Conservation (phyloP, 2,113 vertebrate species). For the Macroglossus sobrinus region DNA sequence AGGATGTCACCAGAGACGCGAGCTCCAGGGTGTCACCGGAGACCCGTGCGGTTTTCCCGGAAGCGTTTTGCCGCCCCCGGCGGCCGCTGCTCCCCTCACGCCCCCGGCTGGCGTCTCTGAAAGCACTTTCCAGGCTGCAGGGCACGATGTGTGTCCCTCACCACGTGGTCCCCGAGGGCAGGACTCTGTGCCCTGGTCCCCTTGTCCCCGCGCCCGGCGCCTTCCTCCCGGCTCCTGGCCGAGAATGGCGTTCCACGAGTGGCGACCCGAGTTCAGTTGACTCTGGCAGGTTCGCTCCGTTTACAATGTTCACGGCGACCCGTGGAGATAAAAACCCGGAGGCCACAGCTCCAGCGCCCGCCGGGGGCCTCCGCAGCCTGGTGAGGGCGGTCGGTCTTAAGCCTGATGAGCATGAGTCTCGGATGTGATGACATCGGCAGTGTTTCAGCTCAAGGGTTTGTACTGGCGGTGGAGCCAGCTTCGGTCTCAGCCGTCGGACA, state of each 20-base stretch:
- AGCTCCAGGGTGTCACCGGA: not conserved
- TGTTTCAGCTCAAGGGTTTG: not conserved
- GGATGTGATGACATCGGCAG: not conserved
- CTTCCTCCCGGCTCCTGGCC: not conserved
- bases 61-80: not conserved
- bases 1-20: no score
- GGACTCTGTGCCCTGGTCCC: not conserved
- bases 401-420: not conserved
- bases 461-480: not conserved
- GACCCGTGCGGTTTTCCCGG: not conserved
- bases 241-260: not conserved
- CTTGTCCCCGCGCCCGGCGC: not conserved
- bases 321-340: not conserved
- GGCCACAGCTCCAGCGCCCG: fast-evolving
- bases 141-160: fast-evolving
- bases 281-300: not conserved
- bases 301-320: not conserved
- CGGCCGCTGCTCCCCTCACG: fast-evolving
- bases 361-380: no score
- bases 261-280: no score
- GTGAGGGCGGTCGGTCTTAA: not conserved
- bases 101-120: not conserved
- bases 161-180: fast-evolving
- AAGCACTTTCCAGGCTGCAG: not conserved
- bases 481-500: not conserved